Evolutionary conservation across 2,797 vertebrate species (phyloP).

Genomic region (Smutsia temminckii): DNA sequence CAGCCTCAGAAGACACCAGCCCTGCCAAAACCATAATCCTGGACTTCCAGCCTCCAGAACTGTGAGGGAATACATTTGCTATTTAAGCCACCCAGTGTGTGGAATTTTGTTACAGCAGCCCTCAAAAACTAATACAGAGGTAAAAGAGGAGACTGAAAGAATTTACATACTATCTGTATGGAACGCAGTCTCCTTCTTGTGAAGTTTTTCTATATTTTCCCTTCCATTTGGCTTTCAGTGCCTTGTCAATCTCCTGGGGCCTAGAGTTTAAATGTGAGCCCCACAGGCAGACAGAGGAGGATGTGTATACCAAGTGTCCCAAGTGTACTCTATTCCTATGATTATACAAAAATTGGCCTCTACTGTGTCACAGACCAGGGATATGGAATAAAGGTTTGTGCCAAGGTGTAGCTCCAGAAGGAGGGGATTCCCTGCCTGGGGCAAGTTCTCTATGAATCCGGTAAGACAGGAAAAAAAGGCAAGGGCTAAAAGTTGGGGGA

Average conservation of each 20-base stretch:
- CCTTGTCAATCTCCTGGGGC: background rate
- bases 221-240: background rate
- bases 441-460: no score
- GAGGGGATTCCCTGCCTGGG: no score
- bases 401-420: no score
- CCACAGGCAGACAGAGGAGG: background rate
- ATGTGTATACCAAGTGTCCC: fast-evolving
- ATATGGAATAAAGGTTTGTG: background rate
- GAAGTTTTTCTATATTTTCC: background rate
- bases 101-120: background rate
- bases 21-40: background rate
- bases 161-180: background rate
- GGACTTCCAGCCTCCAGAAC: background rate
- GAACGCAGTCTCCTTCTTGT: background rate
- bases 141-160: background rate
- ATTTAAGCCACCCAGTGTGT: fast-evolving
- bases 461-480: no score
- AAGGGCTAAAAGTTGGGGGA: no score
- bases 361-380: background rate
- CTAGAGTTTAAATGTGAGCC: background rate
- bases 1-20: background rate
- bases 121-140: background rate
- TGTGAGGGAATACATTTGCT: background rate
- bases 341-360: background rate
- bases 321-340: background rate